Evolutionary conservation across 2,113 vertebrate genomes (phyloP).

Genomic region (Nansenia antarctica): DNA sequence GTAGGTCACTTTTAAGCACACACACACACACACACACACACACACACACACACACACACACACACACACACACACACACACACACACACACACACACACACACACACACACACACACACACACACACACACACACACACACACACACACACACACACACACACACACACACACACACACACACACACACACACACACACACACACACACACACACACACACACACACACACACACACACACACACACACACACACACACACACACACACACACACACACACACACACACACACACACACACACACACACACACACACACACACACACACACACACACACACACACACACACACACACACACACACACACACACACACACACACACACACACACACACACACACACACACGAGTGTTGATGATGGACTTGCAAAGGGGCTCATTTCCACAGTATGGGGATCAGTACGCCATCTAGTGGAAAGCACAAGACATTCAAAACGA

Average conservation of each 20-base stretch:
- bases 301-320: not conserved
- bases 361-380: not conserved
- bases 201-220: not conserved
- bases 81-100: not conserved
- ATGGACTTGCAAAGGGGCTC: not conserved
- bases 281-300: slow-evolving; percentile 1
- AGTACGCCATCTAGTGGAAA: not conserved
- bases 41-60: not conserved
- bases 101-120: not conserved
- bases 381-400: not conserved
- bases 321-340: not conserved
- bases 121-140: not conserved
- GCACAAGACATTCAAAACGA: not conserved
- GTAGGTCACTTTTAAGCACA: not conserved
- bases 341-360: not conserved
- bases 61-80: not conserved
- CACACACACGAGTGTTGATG: not conserved
- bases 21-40: no score
- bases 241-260: not conserved
- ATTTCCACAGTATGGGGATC: not conserved
- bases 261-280: not conserved
- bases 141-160: not conserved
- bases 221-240: slow-evolving; percentile 1
- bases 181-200: not conserved
- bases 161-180: not conserved